These are phyloP conservation scores for Bombus pyrosoma DNA, from an alignment of 1,140 invertebrate genomes.

Conservation along the genomic window DNA sequence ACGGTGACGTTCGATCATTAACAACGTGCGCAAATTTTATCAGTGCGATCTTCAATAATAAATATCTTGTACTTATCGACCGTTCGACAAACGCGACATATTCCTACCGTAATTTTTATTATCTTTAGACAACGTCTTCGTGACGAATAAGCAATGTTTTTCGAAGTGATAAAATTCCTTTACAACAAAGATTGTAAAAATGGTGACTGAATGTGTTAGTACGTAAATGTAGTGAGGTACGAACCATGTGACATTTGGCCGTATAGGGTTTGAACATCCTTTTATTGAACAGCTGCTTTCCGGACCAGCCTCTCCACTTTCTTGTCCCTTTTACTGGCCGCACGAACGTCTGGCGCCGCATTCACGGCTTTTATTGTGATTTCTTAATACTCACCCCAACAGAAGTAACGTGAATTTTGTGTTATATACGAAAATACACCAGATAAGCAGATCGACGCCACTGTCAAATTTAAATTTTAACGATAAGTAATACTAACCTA, in stretches of 20 bases:
- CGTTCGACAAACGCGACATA: neutral
- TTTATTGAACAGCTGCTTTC: constrained; percentile 44
- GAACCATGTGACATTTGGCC: constrained; percentile 1
- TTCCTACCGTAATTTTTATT: neutral
- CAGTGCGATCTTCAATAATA: neutral
- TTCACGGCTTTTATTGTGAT: constrained; percentile 25
- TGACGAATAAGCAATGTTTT: neutral
- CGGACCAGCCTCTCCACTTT: constrained; percentile 13
- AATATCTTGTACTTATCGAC: neutral
- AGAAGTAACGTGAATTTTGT: constrained; percentile 7
- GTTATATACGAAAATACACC: neutral
- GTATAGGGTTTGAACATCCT: neutral
- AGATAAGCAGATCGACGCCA: neutral
- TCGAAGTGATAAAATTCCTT: no score
- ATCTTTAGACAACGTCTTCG: neutral
- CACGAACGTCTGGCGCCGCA: neutral
- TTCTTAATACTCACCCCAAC: constrained; percentile 7
- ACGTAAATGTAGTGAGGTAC: neutral
- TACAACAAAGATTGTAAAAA: neutral
- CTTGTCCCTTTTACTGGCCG: constrained; percentile 24
- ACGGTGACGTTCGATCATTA: neutral
- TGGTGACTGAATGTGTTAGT: neutral
- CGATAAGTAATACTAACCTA: neutral
- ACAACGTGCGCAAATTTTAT: neutral
- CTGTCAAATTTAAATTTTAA: neutral